Percentiles rank a stretch among this genome's conserved stretches.
These are phyloP conservation scores for Graphium colonna DNA, from an alignment of 2,888 invertebrate species.

Conservation along the genomic window DNA sequence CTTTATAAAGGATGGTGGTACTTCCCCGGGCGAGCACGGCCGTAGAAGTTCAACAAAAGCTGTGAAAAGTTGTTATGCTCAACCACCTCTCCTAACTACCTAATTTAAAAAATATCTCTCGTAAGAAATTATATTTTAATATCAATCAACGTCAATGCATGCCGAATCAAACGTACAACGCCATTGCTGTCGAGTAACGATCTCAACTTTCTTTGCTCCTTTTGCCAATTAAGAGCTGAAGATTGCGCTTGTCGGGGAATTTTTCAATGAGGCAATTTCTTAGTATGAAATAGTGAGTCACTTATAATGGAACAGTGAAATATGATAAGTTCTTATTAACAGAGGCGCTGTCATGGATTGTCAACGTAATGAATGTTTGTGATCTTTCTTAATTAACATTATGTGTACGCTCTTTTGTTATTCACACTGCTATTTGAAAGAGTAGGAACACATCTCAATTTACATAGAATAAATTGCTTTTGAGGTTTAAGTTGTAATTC, in stretches of 20 bases:
- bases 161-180: constrained; percentile 29
- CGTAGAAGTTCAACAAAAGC: no score
- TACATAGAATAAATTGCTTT: no score
- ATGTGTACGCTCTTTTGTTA: neutral
- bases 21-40: no score
- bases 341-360: constrained; percentile 21
- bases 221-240: constrained; percentile 62
- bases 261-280: constrained; percentile 54
- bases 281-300: constrained; percentile 32
- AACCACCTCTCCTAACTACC: no score
- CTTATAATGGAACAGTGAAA: constrained; percentile 29
- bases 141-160: constrained; percentile 3
- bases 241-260: constrained; percentile 52
- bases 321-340: constrained; percentile 20
- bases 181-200: constrained; percentile 39
- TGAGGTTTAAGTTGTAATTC: no score
- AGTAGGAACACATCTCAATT: neutral
- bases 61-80: no score
- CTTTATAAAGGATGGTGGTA: no score
- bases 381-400: constrained; percentile 5
- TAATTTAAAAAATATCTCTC: neutral
- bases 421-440: neutral
- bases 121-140: neutral
- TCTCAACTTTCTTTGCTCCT: constrained; percentile 46
- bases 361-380: constrained; percentile 15